Conservation (phyloP, 2,113 vertebrate species). For the Cygnus buccinator region DNA sequence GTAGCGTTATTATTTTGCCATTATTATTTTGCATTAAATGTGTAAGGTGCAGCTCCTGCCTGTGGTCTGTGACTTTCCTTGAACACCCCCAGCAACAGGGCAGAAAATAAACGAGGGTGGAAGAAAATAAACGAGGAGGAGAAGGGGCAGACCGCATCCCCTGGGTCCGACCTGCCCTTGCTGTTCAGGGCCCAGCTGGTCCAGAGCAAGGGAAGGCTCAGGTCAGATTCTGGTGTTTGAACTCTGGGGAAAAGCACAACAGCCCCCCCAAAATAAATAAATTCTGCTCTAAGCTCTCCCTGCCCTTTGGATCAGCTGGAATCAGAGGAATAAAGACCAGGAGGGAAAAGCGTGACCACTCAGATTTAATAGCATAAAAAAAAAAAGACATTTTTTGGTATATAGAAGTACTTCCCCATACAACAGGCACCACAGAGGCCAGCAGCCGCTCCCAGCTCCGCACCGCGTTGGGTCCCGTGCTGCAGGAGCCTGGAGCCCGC, state of each 20-base stretch:
- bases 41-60: background rate
- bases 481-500: rapidly evolving
- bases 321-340: background rate
- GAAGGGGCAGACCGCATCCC: background rate
- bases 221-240: background rate
- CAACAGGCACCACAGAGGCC: background rate
- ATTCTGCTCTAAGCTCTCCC: background rate
- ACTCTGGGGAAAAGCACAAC: background rate
- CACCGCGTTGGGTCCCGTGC: rapidly evolving
- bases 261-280: background rate
- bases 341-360: background rate
- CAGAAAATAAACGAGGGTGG: background rate
- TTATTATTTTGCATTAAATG: background rate
- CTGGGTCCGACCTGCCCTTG: background rate
- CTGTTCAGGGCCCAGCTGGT: background rate
- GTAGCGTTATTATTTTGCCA: background rate
- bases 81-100: background rate
- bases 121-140: background rate
- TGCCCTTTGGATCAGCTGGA: background rate
- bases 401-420: background rate
- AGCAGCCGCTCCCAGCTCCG: background rate
- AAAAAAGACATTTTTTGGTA: background rate
- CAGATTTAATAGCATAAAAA: background rate
- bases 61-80: background rate
- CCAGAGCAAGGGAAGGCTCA: background rate